Evolutionary conservation across 2,113 vertebrate species (phyloP).

Genomic region (Morone chrysops): DNA sequence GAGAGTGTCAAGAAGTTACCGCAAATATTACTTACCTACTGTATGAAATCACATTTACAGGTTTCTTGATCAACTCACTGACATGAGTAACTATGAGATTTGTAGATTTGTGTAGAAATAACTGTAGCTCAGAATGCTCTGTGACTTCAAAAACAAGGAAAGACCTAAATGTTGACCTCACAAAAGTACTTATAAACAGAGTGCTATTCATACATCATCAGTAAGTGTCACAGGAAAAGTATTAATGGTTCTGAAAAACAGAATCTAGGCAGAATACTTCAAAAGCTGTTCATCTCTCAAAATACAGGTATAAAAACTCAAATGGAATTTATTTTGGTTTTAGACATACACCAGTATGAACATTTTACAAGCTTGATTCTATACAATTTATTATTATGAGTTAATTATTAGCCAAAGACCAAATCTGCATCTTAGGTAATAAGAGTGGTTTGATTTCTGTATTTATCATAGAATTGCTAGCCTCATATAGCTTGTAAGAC

Average conservation of each 20-base stretch:
- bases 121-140: slow-evolving; percentile 15
- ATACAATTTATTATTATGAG: slow-evolving; percentile 3
- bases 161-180: slow-evolving; percentile 6
- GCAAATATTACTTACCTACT: not conserved
- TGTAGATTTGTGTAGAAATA: too few relatives aligned
- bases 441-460: slow-evolving; percentile 23
- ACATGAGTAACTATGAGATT: not conserved
- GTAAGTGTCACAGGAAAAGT: slow-evolving; percentile 38
- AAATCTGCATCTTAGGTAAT: slow-evolving; percentile 12
- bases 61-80: slow-evolving; percentile 22
- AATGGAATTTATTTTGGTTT: slow-evolving; percentile 29
- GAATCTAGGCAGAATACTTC: slow-evolving; percentile 19
- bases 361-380: slow-evolving; percentile 21
- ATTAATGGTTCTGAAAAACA: slow-evolving; percentile 38
- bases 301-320: not conserved
- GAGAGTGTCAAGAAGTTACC: slow-evolving; percentile 8
- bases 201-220: slow-evolving; percentile 28
- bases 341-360: not conserved
- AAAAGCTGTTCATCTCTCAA: slow-evolving; percentile 19
- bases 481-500: slow-evolving; percentile 41
- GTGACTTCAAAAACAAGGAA: not conserved
- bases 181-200: slow-evolving; percentile 23
- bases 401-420: not conserved
- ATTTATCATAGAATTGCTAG: slow-evolving; percentile 49
- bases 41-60: slow-evolving; percentile 2